A percentile compares a stretch with the other conserved stretches of the same genome.
phyloP scores from a whole-genome alignment of 2,888 invertebrate genomes.

The Rhagonycha lutea region DNA sequence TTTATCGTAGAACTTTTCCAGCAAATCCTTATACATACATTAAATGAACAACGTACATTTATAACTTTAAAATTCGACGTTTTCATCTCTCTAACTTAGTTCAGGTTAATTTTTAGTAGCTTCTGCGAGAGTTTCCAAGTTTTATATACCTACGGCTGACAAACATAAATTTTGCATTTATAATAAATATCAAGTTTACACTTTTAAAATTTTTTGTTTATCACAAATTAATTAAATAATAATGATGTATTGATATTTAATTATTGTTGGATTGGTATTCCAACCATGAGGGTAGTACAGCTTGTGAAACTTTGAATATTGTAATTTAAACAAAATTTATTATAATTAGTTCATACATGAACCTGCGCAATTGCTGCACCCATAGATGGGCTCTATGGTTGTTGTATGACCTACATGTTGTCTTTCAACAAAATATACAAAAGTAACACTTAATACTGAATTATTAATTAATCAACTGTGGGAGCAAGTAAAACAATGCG shows the following conservation, averaged over 20 bases:
- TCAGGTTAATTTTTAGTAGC: background rate
- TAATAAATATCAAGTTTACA: background rate
- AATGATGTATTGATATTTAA: background rate
- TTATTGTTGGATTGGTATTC: background rate
- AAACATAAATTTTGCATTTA: background rate
- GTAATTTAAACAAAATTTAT: background rate
- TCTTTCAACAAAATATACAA: background rate
- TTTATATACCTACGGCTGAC: background rate
- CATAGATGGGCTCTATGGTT: background rate
- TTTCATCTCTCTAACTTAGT: background rate
- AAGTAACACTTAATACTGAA: background rate
- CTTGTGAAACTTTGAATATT: background rate
- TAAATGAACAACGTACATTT: slow-evolving; percentile 4
- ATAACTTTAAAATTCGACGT: background rate
- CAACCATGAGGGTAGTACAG: background rate
- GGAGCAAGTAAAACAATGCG: background rate
- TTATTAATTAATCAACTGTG: background rate
- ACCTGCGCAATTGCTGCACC: background rate
- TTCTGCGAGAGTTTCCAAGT: background rate
- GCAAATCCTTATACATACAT: slow-evolving; percentile 5
- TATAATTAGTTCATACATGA: background rate
- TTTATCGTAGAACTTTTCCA: background rate
- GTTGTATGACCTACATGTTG: background rate
- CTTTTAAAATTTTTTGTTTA: background rate
- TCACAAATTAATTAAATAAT: background rate